Conservation (phyloP, 2,113 vertebrate genomes). For the Paracanthobrama guichenoti region DNA sequence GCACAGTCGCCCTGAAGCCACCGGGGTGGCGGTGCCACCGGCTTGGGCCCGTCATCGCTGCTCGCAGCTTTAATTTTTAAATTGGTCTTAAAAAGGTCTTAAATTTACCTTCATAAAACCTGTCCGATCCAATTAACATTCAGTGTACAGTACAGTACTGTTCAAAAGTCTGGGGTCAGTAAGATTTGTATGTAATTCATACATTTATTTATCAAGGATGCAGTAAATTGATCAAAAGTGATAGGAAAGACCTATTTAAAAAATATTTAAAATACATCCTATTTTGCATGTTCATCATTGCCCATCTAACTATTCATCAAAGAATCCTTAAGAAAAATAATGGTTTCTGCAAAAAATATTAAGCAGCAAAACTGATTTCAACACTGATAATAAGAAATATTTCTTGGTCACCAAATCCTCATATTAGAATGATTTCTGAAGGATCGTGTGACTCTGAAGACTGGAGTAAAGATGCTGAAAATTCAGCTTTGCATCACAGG, state of each 20-base stretch:
- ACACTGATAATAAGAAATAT: not conserved
- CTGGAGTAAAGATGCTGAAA: not conserved
- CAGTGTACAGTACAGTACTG: not conserved
- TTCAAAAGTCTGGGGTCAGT: not conserved
- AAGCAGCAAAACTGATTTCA: not conserved
- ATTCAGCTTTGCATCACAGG: not conserved
- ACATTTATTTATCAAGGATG: not conserved
- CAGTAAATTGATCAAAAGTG: not conserved
- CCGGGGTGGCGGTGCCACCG: no score
- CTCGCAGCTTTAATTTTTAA: no score
- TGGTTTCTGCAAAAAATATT: not conserved
- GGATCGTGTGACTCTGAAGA: not conserved
- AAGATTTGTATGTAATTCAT: not conserved
- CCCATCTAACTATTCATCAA: not conserved
- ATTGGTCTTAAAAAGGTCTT: no score
- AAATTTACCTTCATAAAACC: no score
- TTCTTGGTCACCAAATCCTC: not conserved
- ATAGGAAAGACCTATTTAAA: not conserved
- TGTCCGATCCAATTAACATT: not conserved
- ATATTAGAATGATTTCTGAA: not conserved
- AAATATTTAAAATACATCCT: not conserved
- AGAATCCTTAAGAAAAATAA: not conserved
- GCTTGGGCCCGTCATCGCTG: no score
- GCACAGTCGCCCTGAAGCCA: no score
- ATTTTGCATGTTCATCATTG: no score